Evolutionary conservation across 2,888 invertebrate genomes (phyloP).

Genomic region (Micoletzkya japonica): DNA sequence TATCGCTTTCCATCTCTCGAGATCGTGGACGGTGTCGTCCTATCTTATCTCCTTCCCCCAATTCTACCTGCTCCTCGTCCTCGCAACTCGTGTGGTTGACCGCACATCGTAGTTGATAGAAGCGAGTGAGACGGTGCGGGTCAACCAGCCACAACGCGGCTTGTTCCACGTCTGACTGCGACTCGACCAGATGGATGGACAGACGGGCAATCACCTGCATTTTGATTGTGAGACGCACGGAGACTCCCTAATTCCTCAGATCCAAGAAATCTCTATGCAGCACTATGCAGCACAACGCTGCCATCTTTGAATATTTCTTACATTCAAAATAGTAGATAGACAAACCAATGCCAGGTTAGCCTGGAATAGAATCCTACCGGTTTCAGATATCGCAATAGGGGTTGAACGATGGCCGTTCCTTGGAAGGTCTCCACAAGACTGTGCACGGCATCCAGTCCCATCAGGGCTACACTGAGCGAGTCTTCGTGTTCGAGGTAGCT

Average conservation of each 20-base stretch:
- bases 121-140: constrained; percentile 51
- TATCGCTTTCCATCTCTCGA: too few species aligned
- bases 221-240: not conserved
- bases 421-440: constrained; percentile 48
- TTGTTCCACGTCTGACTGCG: constrained; percentile 49
- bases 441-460: constrained; percentile 58
- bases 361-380: constrained; percentile 39
- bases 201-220: constrained; percentile 43
- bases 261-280: too few species aligned
- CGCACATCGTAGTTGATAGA: constrained; percentile 61
- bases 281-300: too few species aligned
- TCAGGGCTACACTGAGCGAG: constrained; percentile 55
- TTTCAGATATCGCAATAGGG: constrained; percentile 50
- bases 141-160: constrained; percentile 59
- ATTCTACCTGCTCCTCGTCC: constrained; percentile 48
- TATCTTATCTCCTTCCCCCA: not conserved
- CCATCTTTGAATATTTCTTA: too few species aligned
- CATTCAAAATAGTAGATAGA: too few species aligned
- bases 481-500: constrained; percentile 56
- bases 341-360: too few species aligned
- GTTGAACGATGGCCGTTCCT: constrained; percentile 35
- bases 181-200: constrained; percentile 47
- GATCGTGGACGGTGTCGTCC: too few species aligned
- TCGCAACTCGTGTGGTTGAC: constrained; percentile 54
- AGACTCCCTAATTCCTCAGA: not conserved